Evolutionary conservation across 2,113 vertebrate genomes (phyloP), one percentile per base, ranked within the genome.

Genomic region (Crypturellus undulatus): DNA sequence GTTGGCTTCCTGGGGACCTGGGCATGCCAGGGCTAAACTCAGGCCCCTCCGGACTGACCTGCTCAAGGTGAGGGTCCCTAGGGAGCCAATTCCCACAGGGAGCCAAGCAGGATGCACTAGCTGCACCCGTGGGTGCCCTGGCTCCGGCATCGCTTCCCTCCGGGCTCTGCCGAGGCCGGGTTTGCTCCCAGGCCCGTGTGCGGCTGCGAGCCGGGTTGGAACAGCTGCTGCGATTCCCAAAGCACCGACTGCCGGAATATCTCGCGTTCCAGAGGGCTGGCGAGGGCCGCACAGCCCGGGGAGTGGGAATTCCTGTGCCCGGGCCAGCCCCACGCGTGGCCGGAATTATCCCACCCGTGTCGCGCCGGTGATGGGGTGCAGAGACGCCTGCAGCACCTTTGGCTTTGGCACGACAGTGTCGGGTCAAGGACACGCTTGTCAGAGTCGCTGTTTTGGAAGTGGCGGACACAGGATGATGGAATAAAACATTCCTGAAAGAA

Each of bases 171-270:
- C 47, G 8, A 47, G 47, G 19, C 47, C 10, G 21, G 49, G 10
- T 21, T 24, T 10, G 10, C 49, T 49, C 19, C 6, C 17, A 17
- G 45, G 47, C 17, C 47, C 4, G 47, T 20, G 45, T 47, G 10
- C 21, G 20, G 49, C 49, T 49, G 49, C 11, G 49, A 49, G 9
- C 8, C 10, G 21, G 49, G 19, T 21, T 49, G 87, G 93, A 96
- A 83, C 95, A 95, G 92, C 95, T 93, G 96, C 94, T 80, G 85
- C 15, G 60, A 79, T 92, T 59, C 26, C 5, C 84, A 86, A 59
- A 14, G 54, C 3, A 16, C 87, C 34, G 83, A 38, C 64, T 59
- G 84, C 82, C 28, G 9, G 92, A 49, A 82, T 70, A 71, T 40
- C 80, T 92, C 1, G 4, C 89, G 40, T 93, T 78, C 91, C 93